These are phyloP conservation scores for Anadara kagoshimensis DNA, from an alignment of 1,140 invertebrate species.

Conservation along the genomic window DNA sequence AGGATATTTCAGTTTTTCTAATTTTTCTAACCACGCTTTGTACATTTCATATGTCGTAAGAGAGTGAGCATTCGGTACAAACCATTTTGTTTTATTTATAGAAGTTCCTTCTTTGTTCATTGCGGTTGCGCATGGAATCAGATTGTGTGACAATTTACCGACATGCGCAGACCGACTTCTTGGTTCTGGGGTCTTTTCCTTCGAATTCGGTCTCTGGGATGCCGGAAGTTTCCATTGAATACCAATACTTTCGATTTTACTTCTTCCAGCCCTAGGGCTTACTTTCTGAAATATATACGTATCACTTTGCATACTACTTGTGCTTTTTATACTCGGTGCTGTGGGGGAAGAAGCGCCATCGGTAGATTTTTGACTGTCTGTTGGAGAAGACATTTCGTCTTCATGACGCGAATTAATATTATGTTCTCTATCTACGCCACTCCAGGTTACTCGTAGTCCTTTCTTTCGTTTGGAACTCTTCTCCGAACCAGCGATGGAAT, in stretches of 20 bases:
- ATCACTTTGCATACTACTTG: constrained; percentile 2
- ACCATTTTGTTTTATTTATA: constrained; percentile 53
- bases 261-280: constrained; percentile 24
- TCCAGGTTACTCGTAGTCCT: constrained; percentile 52
- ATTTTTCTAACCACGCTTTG: constrained; percentile 46
- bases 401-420: too few relatives aligned
- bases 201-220: constrained; percentile 13
- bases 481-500: constrained; percentile 25
- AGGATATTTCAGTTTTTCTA: constrained; percentile 35
- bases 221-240: constrained; percentile 46
- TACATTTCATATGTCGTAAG: constrained; percentile 42
- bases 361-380: not conserved
- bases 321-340: constrained; percentile 33
- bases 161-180: not conserved
- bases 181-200: not conserved
- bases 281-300: not conserved
- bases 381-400: constrained; percentile 2
- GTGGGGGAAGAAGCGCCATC: constrained; percentile 11
- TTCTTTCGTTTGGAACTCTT: constrained; percentile 35
- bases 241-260: constrained; percentile 51
- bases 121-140: constrained; percentile 58
- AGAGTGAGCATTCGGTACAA: constrained; percentile 42
- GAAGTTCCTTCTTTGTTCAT: constrained; percentile 55
- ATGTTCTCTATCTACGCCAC: constrained; percentile 42
- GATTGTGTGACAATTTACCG: constrained; percentile 39